Evolutionary conservation across 2,888 invertebrate species (phyloP), one percentile per base, ranked within the genome.

Genomic region (Drosophila rellima): DNA sequence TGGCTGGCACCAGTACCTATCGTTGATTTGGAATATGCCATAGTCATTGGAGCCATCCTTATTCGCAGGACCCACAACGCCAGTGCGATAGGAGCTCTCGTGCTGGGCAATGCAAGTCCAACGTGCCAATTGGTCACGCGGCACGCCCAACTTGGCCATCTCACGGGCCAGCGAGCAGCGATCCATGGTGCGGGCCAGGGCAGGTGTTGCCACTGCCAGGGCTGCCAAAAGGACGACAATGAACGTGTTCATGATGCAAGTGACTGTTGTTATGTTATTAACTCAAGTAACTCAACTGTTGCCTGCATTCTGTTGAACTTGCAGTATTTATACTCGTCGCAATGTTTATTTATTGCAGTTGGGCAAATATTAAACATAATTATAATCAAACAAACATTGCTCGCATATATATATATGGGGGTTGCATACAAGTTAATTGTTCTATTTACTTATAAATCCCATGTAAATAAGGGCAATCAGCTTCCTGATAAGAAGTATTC

Each of bases 31-130:
- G 66, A 92, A 91, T 35, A 92, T 76, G 40, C 91, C 92, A 29
- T 80, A 92, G 73, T 93, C 93, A 6, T 78, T 72, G 52, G 91
- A 89, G 0, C 94, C 93, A 72, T 94, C 92, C 1, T 71, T 67
- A 78, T 94, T 94, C 0, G 91, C 54, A 0, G 89, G 91, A 0
- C 94, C 93, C 35, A 92, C 88, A 0, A 91, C 92, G 15, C 90
- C 70, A 0, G 94, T 93, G 20, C 92, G 90, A 11, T 92, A 90
- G 13, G 31, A 45, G 42, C 88, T 90, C 70, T 90, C 91, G 33
- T 80, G 79, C 47, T 91, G 13, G 11, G 88, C 90, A 52, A 91
- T 80, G 74, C 91, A 91, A 0, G 84, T 80, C 91, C 91, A 91
- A 2, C 57, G 73, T 13, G 75, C 59, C 59, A 91, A 51, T 40